Conservation (phyloP, 2,113 vertebrate species). For the Pelobates fuscus region DNA sequence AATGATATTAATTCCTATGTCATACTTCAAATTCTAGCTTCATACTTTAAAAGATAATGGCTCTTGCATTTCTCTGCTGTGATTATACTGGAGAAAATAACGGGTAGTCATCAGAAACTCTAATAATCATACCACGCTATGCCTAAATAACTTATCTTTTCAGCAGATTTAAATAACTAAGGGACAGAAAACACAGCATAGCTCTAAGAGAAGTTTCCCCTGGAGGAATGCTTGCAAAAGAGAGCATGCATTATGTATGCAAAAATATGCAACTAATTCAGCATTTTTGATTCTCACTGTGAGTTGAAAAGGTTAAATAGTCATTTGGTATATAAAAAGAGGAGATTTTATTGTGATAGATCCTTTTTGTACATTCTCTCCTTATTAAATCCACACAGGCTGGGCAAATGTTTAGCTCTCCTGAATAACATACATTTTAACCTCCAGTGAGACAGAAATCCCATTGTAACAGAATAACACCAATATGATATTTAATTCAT, state of each 20-base stretch:
- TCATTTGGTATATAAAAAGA: not conserved
- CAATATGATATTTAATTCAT: not conserved
- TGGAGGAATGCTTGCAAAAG: constrained; percentile 16
- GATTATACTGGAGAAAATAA: constrained; percentile 1
- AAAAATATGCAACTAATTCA: constrained; percentile 25
- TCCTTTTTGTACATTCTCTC: not conserved
- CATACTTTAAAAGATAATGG: constrained; percentile 22
- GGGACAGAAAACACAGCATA: constrained; percentile 3
- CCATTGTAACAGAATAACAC: not conserved
- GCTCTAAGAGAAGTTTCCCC: constrained; percentile 2
- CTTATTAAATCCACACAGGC: not conserved
- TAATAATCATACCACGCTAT: not conserved
- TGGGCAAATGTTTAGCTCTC: not conserved
- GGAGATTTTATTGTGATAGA: not conserved
- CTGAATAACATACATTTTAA: not conserved
- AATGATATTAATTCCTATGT: constrained; percentile 26
- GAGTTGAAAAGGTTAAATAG: constrained; percentile 24
- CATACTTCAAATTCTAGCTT: constrained; percentile 30
- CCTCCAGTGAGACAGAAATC: not conserved
- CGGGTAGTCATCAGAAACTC: not conserved
- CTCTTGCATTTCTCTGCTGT: not conserved
- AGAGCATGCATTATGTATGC: constrained; percentile 5
- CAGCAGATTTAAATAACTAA: constrained; percentile 8
- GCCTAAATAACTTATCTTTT: constrained; percentile 24
- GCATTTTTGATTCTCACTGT: constrained; percentile 3